A percentile compares a stretch with the other conserved stretches of the same genome.
Evolutionary conservation across 2,888 invertebrate species (phyloP).

Genomic region (Hirtodrosophila trivittata): DNA sequence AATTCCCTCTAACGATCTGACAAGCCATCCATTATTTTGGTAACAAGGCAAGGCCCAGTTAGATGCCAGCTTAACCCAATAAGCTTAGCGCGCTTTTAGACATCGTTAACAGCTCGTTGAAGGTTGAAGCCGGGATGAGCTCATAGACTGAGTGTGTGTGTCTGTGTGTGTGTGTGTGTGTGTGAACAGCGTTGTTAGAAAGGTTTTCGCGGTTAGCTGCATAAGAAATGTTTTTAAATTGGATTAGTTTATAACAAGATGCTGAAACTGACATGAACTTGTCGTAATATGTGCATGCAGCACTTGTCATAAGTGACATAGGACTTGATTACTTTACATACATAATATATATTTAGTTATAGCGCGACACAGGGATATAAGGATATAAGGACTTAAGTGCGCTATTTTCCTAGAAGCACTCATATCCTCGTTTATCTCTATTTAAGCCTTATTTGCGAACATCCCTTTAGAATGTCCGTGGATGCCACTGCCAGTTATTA

Average conservation of each 20-base stretch:
- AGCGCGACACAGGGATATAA: too few relatives aligned
- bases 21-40: slow-evolving; percentile 29
- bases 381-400: too few relatives aligned
- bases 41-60: slow-evolving; percentile 19
- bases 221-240: slow-evolving; percentile 50
- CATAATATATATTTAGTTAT: not conserved
- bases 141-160: not conserved
- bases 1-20: slow-evolving; percentile 3
- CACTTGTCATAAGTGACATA: slow-evolving; percentile 22
- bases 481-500: slow-evolving; percentile 41
- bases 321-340: slow-evolving; percentile 5
- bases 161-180: not conserved
- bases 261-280: slow-evolving; percentile 36
- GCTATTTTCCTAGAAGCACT: too few relatives aligned
- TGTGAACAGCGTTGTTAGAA: slow-evolving; percentile 6
- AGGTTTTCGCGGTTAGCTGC: slow-evolving; percentile 18
- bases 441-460: not conserved
- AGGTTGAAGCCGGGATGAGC: not conserved
- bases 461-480: slow-evolving; percentile 3
- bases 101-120: slow-evolving; percentile 30
- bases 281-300: slow-evolving; percentile 14
- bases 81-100: slow-evolving; percentile 37
- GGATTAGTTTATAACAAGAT: slow-evolving; percentile 45
- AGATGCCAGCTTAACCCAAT: slow-evolving; percentile 34
- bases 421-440: too few relatives aligned